These are phyloP conservation scores for Sula dactylatra DNA, from an alignment of 2,113 vertebrate genomes.

Conservation along the genomic window DNA sequence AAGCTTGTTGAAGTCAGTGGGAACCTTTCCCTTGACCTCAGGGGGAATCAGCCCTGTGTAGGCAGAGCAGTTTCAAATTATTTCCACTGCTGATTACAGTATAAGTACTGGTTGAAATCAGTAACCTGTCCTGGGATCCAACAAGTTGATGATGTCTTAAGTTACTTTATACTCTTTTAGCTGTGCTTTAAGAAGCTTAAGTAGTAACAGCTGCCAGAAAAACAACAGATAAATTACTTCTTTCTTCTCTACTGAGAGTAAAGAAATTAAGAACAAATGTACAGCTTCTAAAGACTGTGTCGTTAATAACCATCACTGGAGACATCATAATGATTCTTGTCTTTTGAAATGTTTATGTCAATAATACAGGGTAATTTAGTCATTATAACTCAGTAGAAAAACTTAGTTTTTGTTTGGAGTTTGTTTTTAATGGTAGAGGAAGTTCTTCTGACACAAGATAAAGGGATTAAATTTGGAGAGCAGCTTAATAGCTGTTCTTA, in stretches of 20 bases:
- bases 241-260: slow-evolving; percentile 49
- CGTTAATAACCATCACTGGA: slow-evolving; percentile 17
- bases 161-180: background rate
- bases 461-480: background rate
- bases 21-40: slow-evolving; percentile 42
- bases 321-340: slow-evolving; percentile 16
- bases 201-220: slow-evolving; percentile 50
- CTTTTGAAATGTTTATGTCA: slow-evolving; percentile 46
- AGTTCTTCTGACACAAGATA: background rate
- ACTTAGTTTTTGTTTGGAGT: background rate
- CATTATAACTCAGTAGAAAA: background rate
- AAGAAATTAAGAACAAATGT: slow-evolving; percentile 34
- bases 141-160: background rate
- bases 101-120: slow-evolving; percentile 19
- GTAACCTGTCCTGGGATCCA: slow-evolving; percentile 1
- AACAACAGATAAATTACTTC: slow-evolving; percentile 37
- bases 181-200: slow-evolving; percentile 36
- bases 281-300: slow-evolving; percentile 49
- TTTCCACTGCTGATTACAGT: slow-evolving; percentile 35
- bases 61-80: slow-evolving; percentile 46
- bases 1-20: slow-evolving; percentile 37
- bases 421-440: background rate
- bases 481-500: background rate
- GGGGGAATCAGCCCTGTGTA: slow-evolving; percentile 20
- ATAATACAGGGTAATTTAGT: slow-evolving; percentile 39